These are phyloP conservation scores for Ochropacha duplaris DNA, from an alignment of 2,888 invertebrate species.

Conservation along the genomic window DNA sequence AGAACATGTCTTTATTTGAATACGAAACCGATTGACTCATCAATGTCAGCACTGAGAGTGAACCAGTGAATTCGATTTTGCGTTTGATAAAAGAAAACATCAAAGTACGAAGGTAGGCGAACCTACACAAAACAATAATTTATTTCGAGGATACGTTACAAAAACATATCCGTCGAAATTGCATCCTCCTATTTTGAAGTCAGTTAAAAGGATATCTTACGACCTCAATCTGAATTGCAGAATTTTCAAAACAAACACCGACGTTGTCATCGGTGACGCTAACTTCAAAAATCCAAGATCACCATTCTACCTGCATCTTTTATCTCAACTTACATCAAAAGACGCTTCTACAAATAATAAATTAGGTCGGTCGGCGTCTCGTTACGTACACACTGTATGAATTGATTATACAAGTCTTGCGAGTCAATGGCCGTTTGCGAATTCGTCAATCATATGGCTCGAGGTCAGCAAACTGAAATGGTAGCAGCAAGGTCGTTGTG, in stretches of 20 bases:
- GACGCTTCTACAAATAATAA: slow-evolving; percentile 31
- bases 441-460: slow-evolving; percentile 64
- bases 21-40: not conserved
- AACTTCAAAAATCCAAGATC: not conserved
- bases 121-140: too few relatives aligned
- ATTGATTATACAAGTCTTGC: slow-evolving; percentile 56
- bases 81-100: too few relatives aligned
- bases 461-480: slow-evolving; percentile 67
- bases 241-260: not conserved
- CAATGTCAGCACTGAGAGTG: too few relatives aligned
- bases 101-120: too few relatives aligned
- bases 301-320: not conserved
- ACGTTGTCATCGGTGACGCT: not conserved
- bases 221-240: not conserved
- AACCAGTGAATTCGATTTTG: too few relatives aligned
- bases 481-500: slow-evolving; percentile 64
- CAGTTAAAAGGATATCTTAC: not conserved
- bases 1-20: not conserved
- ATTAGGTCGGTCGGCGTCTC: slow-evolving; percentile 68
- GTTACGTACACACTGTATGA: slow-evolving; percentile 39
- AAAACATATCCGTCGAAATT: too few relatives aligned
- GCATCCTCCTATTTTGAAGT: not conserved
- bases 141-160: too few relatives aligned
- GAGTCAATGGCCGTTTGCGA: slow-evolving; percentile 66
- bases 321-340: slow-evolving; percentile 22